Evolutionary conservation across 2,888 invertebrate genomes (phyloP).

Genomic region (Erebia aethiops): DNA sequence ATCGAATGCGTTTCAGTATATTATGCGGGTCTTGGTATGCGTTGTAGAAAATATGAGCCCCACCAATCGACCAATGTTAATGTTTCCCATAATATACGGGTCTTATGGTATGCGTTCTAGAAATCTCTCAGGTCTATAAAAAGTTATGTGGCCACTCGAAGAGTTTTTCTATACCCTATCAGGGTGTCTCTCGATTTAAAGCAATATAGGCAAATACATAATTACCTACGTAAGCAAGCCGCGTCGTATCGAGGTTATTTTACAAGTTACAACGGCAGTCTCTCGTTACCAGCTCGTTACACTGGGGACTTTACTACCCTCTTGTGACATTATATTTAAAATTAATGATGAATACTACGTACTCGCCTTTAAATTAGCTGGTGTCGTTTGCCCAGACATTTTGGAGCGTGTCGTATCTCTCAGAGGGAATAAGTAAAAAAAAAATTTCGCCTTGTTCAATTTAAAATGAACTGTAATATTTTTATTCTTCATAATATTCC

Average conservation of each 20-base stretch:
- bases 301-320: conserved; percentile 4
- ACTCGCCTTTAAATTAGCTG: neutral
- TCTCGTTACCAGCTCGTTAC: conserved; percentile 19
- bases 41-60: no score
- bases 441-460: neutral
- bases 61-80: no score
- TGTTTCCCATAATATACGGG: no score
- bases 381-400: conserved; percentile 6
- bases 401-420: neutral
- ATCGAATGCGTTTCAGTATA: no score
- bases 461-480: neutral
- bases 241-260: neutral
- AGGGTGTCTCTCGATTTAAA: no score
- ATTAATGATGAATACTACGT: conserved; percentile 4
- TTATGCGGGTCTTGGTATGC: no score
- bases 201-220: neutral
- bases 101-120: no score
- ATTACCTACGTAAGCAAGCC: neutral
- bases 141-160: no score
- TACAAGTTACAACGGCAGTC: neutral
- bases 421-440: neutral
- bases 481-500: no score
- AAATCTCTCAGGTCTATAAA: no score
- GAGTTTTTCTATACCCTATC: no score
- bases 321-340: conserved; percentile 3